Evolutionary conservation across 2,797 vertebrate genomes (phyloP).

Genomic region (Cephalopachus bancanus): DNA sequence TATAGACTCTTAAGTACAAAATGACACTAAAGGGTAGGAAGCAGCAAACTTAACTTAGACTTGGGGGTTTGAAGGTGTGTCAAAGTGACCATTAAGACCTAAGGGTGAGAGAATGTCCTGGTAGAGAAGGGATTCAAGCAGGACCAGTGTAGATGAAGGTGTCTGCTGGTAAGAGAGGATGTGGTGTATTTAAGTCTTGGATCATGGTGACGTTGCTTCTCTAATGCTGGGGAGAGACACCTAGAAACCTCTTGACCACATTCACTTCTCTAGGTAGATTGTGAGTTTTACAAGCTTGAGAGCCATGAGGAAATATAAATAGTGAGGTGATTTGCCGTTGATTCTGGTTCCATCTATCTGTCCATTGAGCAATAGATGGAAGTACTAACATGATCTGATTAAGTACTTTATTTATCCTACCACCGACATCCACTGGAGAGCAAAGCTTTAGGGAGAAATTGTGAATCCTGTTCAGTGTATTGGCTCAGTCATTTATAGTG

Average conservation of each 20-base stretch:
- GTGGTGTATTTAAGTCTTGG: neutral
- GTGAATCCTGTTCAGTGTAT: neutral
- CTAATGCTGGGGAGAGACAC: neutral
- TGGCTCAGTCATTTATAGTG: neutral
- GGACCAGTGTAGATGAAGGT: too few relatives aligned
- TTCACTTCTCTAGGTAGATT: neutral
- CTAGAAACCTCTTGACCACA: neutral
- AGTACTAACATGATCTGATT: neutral
- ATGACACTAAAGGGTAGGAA: neutral
- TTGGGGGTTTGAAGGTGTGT: neutral
- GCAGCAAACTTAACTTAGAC: neutral
- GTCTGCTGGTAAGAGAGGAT: neutral
- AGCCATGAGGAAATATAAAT: neutral
- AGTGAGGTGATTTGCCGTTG: neutral
- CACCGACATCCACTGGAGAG: neutral
- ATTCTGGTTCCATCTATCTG: neutral
- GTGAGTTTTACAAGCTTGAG: neutral
- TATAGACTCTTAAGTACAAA: neutral
- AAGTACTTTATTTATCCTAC: neutral
- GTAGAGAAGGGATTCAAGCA: neutral
- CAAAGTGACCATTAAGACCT: neutral
- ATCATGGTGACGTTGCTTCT: neutral
- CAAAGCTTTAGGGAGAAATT: neutral
- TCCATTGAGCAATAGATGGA: neutral
- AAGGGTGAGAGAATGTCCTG: neutral